Evolutionary conservation across 2,888 invertebrate genomes (phyloP), one percentile per base, ranked within the genome.

Genomic region (Imbricaverruca yamaguchii): DNA sequence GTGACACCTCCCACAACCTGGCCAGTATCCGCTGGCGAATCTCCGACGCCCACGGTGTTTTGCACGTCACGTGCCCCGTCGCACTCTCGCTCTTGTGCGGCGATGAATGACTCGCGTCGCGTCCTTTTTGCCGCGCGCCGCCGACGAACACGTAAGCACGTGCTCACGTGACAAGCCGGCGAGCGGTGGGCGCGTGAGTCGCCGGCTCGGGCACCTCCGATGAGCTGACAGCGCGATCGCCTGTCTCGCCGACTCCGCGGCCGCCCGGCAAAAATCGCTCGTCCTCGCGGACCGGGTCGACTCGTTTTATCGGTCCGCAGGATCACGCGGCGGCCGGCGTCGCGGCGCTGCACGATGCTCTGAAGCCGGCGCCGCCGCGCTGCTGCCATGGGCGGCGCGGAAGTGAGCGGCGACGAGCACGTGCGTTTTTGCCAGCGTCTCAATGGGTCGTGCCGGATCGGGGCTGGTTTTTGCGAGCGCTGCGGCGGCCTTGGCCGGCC

Each of bases 401-500:
- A n/a, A 55, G 78, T 21, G 23, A 23, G 59, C 69, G 78, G 81
- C 56, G 59, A 56, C 81, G n/a, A 80, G 18, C 25, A 81, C 65
- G 53, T 21, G 39, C 39, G 25, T 69, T 61, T 39, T 67, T 18
- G n/a, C 53, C 56, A 18, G 55, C 79, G 13, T 77, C 81, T 39
- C n/a, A 61, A 81, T 69, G 69, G n/a, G 81, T 56, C 69, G 81
- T 13, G 39, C 69, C 25, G 23, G 69, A 10, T 69, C 11, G 15
- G 11, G 69, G 69, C 12, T 39, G 39, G 69, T 69, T 69, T 69
- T 69, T 69, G 69, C 15, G 69, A 13, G 39, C 69, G 25, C 0
- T 13, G 39, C 15, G 39, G 69, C 69, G 39, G 23, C 69, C 67
- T 69, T 69, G 69, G 69, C 10, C 65, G 23, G 65, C 23, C 69